phyloP scores from a whole-genome alignment of 2,888 invertebrate species.

The Poecilus cupreus region DNA sequence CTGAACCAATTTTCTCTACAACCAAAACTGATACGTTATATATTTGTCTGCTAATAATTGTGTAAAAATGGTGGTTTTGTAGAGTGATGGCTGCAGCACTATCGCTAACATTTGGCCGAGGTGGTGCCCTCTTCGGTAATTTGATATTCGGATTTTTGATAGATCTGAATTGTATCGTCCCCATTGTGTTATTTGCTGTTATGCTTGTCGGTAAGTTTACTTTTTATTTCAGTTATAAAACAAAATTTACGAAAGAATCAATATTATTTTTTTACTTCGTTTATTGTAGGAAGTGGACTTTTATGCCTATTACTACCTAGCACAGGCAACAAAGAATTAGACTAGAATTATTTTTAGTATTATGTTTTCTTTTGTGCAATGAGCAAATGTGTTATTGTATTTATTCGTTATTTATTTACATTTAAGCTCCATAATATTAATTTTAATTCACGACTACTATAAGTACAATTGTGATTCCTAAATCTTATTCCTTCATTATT shows the following conservation, averaged over 20 bases:
- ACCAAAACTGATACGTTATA: not conserved
- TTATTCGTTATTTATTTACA: slow-evolving; percentile 25
- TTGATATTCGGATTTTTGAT: slow-evolving; percentile 86
- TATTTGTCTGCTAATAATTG: not conserved
- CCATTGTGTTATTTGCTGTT: slow-evolving; percentile 83
- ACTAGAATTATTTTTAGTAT: slow-evolving; percentile 70
- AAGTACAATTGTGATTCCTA: slow-evolving; percentile 29
- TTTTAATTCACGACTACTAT: not conserved
- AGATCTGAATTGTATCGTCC: slow-evolving; percentile 85
- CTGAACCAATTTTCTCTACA: not conserved
- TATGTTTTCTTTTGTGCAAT: not conserved
- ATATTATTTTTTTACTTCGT: not conserved
- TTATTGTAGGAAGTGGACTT: slow-evolving; percentile 77
- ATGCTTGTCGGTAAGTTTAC: slow-evolving; percentile 81
- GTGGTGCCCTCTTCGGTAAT: slow-evolving; percentile 85
- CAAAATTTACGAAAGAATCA: no score
- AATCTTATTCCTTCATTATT: not conserved
- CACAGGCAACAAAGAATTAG: slow-evolving; percentile 84
- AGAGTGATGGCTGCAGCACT: slow-evolving; percentile 90
- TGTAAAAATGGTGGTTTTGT: no score
- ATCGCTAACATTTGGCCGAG: slow-evolving; percentile 85
- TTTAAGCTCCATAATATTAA: not conserved
- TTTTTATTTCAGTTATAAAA: no score
- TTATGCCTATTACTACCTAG: slow-evolving; percentile 85
- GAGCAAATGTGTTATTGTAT: slow-evolving; percentile 13